phyloP scores from a whole-genome alignment of 2,888 invertebrate species.

The Cosmorhoe ocellata region DNA sequence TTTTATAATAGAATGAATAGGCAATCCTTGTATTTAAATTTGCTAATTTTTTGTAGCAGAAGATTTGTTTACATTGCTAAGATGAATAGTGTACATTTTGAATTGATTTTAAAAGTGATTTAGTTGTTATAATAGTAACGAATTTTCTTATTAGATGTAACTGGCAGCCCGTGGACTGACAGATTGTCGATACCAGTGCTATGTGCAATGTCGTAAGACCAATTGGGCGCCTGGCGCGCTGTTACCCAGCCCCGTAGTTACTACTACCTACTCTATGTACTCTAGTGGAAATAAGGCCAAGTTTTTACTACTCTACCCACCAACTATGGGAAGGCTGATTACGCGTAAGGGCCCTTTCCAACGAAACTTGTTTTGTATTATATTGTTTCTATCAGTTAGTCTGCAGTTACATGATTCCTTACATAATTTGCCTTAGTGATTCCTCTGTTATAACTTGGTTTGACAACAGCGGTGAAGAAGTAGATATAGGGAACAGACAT shows the following conservation, averaged over 20 bases:
- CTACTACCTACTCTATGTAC: slow-evolving; percentile 8
- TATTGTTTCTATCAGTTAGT: slow-evolving; percentile 65
- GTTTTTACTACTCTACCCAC: slow-evolving; percentile 48
- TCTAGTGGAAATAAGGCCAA: slow-evolving; percentile 40
- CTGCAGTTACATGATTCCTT: slow-evolving; percentile 67
- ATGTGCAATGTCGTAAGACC: slow-evolving; percentile 70
- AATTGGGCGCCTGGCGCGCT: slow-evolving; percentile 34
- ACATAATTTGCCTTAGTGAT: slow-evolving; percentile 73
- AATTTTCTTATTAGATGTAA: slow-evolving; percentile 77
- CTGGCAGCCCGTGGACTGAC: slow-evolving; percentile 70
- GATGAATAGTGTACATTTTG: slow-evolving; percentile 81
- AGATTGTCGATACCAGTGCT: slow-evolving; percentile 73
- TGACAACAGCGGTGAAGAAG: slow-evolving; percentile 76
- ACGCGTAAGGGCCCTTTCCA: slow-evolving; percentile 72
- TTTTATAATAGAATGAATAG: slow-evolving; percentile 78
- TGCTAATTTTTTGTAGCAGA: slow-evolving; percentile 82
- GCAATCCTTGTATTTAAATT: slow-evolving; percentile 81
- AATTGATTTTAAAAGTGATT: slow-evolving; percentile 81
- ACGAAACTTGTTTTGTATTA: slow-evolving; percentile 68
- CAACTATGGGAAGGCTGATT: slow-evolving; percentile 62
- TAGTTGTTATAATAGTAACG: slow-evolving; percentile 81
- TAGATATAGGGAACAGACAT: slow-evolving; percentile 81
- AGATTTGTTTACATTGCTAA: slow-evolving; percentile 79
- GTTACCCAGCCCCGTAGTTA: slow-evolving; percentile 17
- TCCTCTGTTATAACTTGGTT: slow-evolving; percentile 70